A percentile compares a stretch with the other conserved stretches of the same genome.
Conservation (phyloP, 2,888 invertebrate genomes). For the Oscheius sp. region DNA sequence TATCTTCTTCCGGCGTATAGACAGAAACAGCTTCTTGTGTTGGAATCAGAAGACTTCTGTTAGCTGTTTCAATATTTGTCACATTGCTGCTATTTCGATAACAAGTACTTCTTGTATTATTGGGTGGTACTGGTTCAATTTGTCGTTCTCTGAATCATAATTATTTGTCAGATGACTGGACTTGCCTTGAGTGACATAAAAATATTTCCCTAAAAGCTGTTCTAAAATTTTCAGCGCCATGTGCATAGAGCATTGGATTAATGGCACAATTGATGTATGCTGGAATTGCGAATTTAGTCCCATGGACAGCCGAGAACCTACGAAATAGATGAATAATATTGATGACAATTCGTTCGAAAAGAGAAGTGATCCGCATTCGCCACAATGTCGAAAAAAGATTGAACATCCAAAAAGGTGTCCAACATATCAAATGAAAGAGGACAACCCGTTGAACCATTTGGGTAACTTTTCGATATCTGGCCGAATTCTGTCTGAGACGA, state of each 20-base stretch:
- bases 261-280: slow-evolving; percentile 71
- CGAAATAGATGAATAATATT: slow-evolving; percentile 72
- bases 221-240: slow-evolving; percentile 70
- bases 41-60: slow-evolving; percentile 4
- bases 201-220: slow-evolving; percentile 67
- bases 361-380: slow-evolving; percentile 64
- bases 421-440: slow-evolving; percentile 71
- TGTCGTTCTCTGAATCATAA: slow-evolving; percentile 19
- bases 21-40: slow-evolving; percentile 20
- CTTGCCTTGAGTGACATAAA: slow-evolving; percentile 49
- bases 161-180: background rate
- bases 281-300: background rate
- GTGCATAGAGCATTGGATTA: slow-evolving; percentile 71
- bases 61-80: slow-evolving; percentile 22
- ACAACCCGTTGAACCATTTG: slow-evolving; percentile 72
- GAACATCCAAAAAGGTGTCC: slow-evolving; percentile 72
- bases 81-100: slow-evolving; percentile 51
- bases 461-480: slow-evolving; percentile 71
- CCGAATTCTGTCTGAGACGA: slow-evolving; percentile 61
- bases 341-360: slow-evolving; percentile 68
- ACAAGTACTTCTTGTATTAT: slow-evolving; percentile 43
- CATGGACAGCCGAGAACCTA: background rate
- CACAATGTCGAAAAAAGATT: slow-evolving; percentile 70
- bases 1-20: slow-evolving; percentile 26
- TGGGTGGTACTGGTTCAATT: slow-evolving; percentile 35